Percentiles rank a stretch among this genome's conserved stretches.
These are phyloP conservation scores for Oncorhynchus gorbuscha DNA, from an alignment of 2,113 vertebrate species.

Conservation along the genomic window DNA sequence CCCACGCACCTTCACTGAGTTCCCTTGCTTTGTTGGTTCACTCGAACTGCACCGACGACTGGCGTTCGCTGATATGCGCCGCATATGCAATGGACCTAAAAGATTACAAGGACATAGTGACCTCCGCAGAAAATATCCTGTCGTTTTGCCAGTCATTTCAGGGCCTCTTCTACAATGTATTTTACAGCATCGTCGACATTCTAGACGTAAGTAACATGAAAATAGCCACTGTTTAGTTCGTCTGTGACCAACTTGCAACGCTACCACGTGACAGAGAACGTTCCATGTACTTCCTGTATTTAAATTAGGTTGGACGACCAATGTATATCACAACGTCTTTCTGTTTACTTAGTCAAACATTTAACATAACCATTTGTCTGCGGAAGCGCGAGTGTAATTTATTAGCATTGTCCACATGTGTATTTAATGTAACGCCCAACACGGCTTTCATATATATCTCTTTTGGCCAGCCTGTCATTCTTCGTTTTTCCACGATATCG, in stretches of 20 bases:
- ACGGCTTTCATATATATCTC: background rate
- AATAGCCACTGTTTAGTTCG: background rate
- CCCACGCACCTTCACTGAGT: conserved; percentile 46
- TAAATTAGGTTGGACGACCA: conserved; percentile 41
- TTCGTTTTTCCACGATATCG: too few relatives aligned
- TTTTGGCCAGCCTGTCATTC: background rate
- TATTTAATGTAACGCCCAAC: background rate
- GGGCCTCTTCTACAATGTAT: background rate
- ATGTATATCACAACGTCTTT: conserved; percentile 9
- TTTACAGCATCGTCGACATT: background rate
- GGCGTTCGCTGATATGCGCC: background rate
- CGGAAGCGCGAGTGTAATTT: background rate
- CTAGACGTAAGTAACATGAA: background rate
- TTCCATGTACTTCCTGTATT: background rate
- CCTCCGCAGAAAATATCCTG: conserved; percentile 12
- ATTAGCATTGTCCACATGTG: background rate
- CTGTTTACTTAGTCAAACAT: background rate
- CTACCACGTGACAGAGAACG: background rate
- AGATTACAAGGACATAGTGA: background rate
- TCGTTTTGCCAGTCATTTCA: conserved; percentile 33
- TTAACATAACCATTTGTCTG: background rate
- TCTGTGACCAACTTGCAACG: background rate
- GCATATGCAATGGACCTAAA: background rate
- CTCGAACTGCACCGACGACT: conserved; percentile 30
- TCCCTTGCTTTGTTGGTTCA: conserved; percentile 12